phyloP scores from a whole-genome alignment of 2,888 invertebrate genomes.

The Himalopsyche anomala region DNA sequence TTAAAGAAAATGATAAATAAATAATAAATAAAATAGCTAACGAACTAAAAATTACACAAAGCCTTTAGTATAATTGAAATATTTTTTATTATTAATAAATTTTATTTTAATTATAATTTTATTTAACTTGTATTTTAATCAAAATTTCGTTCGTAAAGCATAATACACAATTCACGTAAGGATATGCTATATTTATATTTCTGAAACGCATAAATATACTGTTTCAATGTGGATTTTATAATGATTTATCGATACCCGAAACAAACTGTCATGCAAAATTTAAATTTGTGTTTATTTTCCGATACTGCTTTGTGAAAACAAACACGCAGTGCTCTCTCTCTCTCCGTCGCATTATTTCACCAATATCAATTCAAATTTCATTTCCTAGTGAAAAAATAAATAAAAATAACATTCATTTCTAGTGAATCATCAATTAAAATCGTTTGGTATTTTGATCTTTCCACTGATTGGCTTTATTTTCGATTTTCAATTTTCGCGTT shows the following conservation, averaged over 20 bases:
- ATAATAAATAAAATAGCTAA: too few relatives aligned
- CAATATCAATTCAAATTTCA: conserved; percentile 12
- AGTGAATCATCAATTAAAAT: conserved; percentile 49
- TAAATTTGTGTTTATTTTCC: conserved; percentile 16
- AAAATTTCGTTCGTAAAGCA: too few relatives aligned
- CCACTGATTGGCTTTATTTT: conserved; percentile 58
- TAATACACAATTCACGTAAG: not conserved
- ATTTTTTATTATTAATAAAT: too few relatives aligned
- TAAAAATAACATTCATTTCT: conserved; percentile 1
- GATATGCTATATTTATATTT: not conserved
- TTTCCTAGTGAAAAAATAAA: conserved; percentile 26
- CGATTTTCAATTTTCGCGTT: conserved; percentile 52
- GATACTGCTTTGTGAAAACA: not conserved
- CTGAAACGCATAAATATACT: not conserved
- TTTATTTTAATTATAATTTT: too few relatives aligned
- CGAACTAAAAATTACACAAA: too few relatives aligned
- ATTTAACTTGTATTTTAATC: too few relatives aligned
- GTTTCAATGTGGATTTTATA: conserved; percentile 15
- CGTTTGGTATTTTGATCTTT: conserved; percentile 54
- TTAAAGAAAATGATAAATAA: too few relatives aligned
- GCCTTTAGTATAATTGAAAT: too few relatives aligned
- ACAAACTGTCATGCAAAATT: conserved; percentile 23
- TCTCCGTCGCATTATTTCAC: not conserved
- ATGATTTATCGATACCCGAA: conserved; percentile 27
- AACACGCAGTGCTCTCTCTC: not conserved